Evolutionary conservation across 2,888 invertebrate species (phyloP).

Genomic region (Gastrophysa polygoni): DNA sequence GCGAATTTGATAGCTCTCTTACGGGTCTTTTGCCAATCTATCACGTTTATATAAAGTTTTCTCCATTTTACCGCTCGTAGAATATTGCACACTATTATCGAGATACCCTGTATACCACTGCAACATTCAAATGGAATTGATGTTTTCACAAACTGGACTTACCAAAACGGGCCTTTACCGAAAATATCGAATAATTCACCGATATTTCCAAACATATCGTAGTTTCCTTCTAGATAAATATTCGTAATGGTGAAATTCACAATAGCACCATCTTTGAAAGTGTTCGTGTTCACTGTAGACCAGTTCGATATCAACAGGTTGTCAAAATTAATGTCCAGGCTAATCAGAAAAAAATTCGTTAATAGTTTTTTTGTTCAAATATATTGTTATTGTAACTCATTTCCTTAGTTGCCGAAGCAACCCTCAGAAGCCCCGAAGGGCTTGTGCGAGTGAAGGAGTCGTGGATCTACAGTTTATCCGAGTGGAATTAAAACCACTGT

Average conservation of each 20-base stretch:
- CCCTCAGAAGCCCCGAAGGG: too few relatives aligned
- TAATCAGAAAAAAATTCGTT: slow-evolving; percentile 14
- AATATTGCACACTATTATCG: too few relatives aligned
- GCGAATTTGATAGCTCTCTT: too few relatives aligned
- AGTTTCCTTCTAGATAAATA: slow-evolving; percentile 27
- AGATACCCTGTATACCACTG: too few relatives aligned
- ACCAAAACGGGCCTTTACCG: slow-evolving; percentile 36
- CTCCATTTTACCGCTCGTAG: too few relatives aligned
- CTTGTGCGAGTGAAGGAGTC: too few relatives aligned
- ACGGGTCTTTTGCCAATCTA: too few relatives aligned
- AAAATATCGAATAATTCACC: slow-evolving; percentile 38
- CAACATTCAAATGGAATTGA: background rate
- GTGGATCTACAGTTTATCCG: too few relatives aligned
- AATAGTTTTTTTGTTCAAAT: background rate
- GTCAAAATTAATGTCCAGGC: slow-evolving; percentile 26
- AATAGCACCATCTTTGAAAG: slow-evolving; percentile 14
- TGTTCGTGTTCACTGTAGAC: slow-evolving; percentile 12
- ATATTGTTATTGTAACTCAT: too few relatives aligned
- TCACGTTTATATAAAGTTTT: too few relatives aligned
- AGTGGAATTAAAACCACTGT: too few relatives aligned
- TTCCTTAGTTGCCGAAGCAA: too few relatives aligned
- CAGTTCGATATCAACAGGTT: slow-evolving; percentile 25
- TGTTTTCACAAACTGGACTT: background rate
- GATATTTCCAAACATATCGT: slow-evolving; percentile 35
- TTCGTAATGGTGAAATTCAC: slow-evolving; percentile 35